These are phyloP conservation scores for Oreohelix idahoensis DNA, from an alignment of 1,140 invertebrate genomes.

Conservation along the genomic window DNA sequence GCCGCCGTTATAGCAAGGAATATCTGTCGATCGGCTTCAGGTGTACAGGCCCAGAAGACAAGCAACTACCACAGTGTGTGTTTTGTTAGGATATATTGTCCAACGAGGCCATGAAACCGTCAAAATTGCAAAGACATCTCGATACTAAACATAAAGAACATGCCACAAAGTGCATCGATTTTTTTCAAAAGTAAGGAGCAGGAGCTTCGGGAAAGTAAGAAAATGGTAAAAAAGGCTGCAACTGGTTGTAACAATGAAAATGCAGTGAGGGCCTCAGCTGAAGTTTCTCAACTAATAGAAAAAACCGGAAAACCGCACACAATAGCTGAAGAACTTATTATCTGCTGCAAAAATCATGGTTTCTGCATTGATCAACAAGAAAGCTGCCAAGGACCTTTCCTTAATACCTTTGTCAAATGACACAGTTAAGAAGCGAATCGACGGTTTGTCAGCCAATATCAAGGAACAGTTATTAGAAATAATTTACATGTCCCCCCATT, in stretches of 20 bases:
- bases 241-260: not conserved
- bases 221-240: not conserved
- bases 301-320: not conserved
- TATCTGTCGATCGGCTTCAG: not conserved
- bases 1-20: not conserved
- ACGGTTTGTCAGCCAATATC: conserved; percentile 1
- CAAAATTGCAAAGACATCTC: not conserved
- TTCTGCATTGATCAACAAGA: not conserved
- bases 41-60: not conserved
- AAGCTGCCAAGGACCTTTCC: not conserved
- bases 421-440: not conserved
- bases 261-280: not conserved
- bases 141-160: not conserved
- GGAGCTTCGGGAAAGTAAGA: not conserved
- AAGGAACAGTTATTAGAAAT: not conserved
- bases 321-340: not conserved
- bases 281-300: not conserved
- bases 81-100: not conserved
- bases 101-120: not conserved
- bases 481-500: not conserved
- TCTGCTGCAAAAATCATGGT: not conserved
- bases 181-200: not conserved
- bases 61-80: not conserved
- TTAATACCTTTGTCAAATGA: not conserved
- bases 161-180: not conserved